Evolutionary conservation across 2,113 vertebrate species (phyloP).

Genomic region (Macrotis lagotis): DNA sequence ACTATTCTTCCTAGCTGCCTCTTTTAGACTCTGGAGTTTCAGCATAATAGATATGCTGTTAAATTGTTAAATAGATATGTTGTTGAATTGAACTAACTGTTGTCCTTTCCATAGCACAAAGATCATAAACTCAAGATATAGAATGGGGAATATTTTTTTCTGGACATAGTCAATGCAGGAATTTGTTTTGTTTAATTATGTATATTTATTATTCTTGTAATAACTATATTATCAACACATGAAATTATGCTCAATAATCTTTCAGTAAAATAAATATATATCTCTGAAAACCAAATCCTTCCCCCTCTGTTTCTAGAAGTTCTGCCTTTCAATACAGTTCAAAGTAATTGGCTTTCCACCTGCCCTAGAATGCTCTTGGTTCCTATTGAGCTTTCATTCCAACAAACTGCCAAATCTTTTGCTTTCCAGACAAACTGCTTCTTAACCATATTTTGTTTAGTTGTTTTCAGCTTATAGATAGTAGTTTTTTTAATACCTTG

Average conservation of each 20-base stretch:
- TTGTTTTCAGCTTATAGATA: neutral
- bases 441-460: neutral
- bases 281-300: neutral
- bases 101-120: too few relatives aligned
- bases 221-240: neutral
- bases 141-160: too few relatives aligned
- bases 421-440: neutral
- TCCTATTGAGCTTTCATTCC: neutral
- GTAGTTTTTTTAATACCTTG: neutral
- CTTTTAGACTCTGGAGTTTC: neutral
- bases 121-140: too few relatives aligned
- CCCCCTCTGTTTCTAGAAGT: neutral
- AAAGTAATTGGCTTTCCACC: neutral
- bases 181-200: too few relatives aligned
- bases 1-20: neutral
- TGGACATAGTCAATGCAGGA: too few relatives aligned
- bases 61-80: too few relatives aligned
- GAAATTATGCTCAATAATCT: neutral
- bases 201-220: neutral
- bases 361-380: neutral
- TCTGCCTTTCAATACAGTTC: neutral
- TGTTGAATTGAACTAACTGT: too few relatives aligned
- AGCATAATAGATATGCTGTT: too few relatives aligned
- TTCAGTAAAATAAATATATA: neutral
- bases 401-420: neutral